A percentile compares a stretch with the other conserved stretches of the same genome.
Evolutionary conservation across 1,140 invertebrate genomes (phyloP).

Genomic region (Calliopsis andreniformis): DNA sequence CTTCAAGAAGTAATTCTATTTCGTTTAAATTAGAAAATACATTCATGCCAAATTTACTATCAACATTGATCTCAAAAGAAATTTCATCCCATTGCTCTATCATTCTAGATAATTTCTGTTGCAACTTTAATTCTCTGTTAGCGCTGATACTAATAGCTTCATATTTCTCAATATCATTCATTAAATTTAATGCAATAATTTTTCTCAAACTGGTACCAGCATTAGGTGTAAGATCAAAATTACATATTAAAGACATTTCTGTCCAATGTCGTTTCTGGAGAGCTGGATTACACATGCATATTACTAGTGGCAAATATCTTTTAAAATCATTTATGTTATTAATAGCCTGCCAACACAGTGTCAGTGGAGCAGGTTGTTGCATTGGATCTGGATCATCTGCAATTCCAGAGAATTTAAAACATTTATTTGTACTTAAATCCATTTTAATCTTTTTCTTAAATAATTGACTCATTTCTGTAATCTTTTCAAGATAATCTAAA

Average conservation of each 20-base stretch:
- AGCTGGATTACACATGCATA: conserved; percentile 87
- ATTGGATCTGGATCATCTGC: conserved; percentile 83
- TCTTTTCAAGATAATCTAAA: conserved; percentile 78
- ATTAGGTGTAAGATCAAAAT: conserved; percentile 85
- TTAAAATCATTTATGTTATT: conserved; percentile 84
- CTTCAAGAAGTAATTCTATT: conserved; percentile 85
- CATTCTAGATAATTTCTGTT: conserved; percentile 84
- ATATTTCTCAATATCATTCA: conserved; percentile 83
- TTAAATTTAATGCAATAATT: conserved; percentile 84
- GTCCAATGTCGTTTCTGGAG: conserved; percentile 87
- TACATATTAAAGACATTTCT: conserved; percentile 86
- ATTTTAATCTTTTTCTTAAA: conserved; percentile 84
- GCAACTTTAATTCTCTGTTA: conserved; percentile 85
- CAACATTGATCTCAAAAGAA: conserved; percentile 79
- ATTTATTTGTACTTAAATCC: conserved; percentile 78
- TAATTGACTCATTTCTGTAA: conserved; percentile 83
- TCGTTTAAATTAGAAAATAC: conserved; percentile 83
- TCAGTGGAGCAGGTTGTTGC: conserved; percentile 83
- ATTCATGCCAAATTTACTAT: conserved; percentile 78
- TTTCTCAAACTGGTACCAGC: conserved; percentile 85
- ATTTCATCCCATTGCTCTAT: conserved; percentile 84
- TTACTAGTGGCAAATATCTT: conserved; percentile 84
- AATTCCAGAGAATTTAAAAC: conserved; percentile 78
- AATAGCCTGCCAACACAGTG: conserved; percentile 82
- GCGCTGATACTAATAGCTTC: conserved; percentile 86